Conservation (phyloP, 2,113 vertebrate species). For the Halcyon senegalensis region DNA sequence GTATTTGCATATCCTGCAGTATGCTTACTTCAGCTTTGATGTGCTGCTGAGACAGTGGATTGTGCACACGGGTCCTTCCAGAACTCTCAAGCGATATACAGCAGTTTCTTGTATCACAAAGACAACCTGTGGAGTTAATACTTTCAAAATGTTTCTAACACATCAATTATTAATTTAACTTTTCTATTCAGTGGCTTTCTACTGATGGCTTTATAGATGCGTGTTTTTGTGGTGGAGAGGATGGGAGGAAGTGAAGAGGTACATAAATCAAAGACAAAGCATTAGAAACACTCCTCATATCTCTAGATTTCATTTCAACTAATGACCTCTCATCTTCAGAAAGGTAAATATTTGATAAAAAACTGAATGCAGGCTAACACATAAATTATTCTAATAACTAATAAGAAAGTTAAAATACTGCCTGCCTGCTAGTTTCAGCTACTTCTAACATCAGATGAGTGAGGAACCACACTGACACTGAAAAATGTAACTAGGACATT, state of each 20-base stretch:
- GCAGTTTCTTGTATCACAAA: background rate
- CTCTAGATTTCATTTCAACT: background rate
- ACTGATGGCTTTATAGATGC: background rate
- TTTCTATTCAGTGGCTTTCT: background rate
- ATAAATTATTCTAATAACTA: background rate
- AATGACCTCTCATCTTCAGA: background rate
- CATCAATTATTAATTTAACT: slow-evolving; percentile 17
- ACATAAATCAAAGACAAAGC: background rate
- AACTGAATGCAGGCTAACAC: background rate
- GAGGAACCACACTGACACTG: background rate
- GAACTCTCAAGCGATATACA: background rate
- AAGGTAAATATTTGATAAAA: background rate
- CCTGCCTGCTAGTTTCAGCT: background rate
- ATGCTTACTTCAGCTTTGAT: background rate
- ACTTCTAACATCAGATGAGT: background rate
- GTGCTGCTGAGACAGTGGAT: background rate
- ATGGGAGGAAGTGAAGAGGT: background rate
- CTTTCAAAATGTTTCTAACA: background rate
- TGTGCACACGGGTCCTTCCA: background rate
- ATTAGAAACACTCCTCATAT: background rate
- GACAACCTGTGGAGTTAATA: background rate
- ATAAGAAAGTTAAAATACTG: background rate
- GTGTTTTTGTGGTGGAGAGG: background rate
- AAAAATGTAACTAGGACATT: background rate
- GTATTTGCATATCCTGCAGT: background rate